Evolutionary conservation across 2,888 invertebrate species (phyloP).

Genomic region (Acholoe squamosa): DNA sequence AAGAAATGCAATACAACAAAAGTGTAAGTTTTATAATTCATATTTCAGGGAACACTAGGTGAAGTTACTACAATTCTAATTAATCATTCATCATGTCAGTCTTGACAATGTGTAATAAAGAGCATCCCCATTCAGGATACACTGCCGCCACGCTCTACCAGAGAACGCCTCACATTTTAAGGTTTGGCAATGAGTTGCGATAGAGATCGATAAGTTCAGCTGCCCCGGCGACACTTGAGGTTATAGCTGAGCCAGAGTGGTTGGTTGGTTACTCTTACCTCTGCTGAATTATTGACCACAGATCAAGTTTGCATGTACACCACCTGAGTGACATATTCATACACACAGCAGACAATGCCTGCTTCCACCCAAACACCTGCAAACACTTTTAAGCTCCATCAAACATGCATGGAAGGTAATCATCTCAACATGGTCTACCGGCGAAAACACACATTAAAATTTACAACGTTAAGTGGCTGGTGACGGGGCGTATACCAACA

Average conservation of each 20-base stretch:
- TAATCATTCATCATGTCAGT: no score
- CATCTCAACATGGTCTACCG: not conserved
- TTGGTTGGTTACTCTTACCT: conserved; percentile 15
- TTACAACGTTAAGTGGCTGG: not conserved
- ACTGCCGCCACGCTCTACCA: no score
- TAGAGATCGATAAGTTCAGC: not conserved
- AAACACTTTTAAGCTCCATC: not conserved
- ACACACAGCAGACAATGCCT: not conserved
- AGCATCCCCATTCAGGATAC: no score
- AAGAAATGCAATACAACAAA: no score
- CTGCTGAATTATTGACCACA: conserved; percentile 9
- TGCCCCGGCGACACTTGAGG: not conserved
- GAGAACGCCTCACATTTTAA: not conserved
- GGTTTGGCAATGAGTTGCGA: conserved; percentile 14
- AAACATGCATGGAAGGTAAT: not conserved
- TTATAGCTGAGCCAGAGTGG: not conserved
- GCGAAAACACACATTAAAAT: conserved; percentile 20
- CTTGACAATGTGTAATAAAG: no score
- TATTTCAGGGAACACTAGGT: no score
- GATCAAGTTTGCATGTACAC: not conserved
- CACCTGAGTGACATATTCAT: not conserved
- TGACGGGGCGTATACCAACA: not conserved
- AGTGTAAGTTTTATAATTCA: no score
- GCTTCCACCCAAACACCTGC: not conserved
- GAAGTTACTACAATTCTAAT: no score